Evolutionary conservation across 23 tunicate species (phyloP), one percentile per base, ranked within the genome.

Genomic region (Ascidia mentula): DNA sequence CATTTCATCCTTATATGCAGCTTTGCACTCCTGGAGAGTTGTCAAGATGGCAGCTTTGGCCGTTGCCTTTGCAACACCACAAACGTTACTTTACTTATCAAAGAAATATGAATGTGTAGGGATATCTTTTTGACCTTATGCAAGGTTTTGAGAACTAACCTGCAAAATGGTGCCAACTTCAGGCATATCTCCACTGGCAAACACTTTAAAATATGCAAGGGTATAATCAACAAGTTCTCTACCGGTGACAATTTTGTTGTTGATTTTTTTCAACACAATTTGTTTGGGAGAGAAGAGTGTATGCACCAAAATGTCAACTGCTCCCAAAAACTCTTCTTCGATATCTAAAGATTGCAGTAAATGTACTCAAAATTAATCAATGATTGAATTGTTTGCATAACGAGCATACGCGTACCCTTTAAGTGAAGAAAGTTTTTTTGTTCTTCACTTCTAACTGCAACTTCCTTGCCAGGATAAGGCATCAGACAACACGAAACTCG

Each of bases 381-480:
- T 36, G 8, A 37, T 70, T 9, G 24, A 53, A 53, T 53, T 53
- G 65, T 53, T 53, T 37, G 73, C 87, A 45, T 53, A 53, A 37
- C 59, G n/a, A n/a, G n/a, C n/a, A n/a, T n/a, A n/a, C n/a, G n/a
- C n/a, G 15, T 42, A 42, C 53, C 53, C 15, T 12, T 15, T 15
- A 42, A 42, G 15, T 42, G 15, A 9, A 42, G 53, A 42, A 9
- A 15, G 15, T 42, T 15, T 34, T 71, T 79, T 45, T 74, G 20
- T 59, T 2, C 80, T 53, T 22, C 74, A 32, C 24, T 40, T 32
- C 73, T 38, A 18, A 75, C 42, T 46, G 45, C 79, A 7, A 82
- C 87, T 73, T 75, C 59, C 30, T 71, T 17, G 35, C 87, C 87
- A 18, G 87, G 87, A 31, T 74, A 78, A 33, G 87, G 87, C 79